Conservation (phyloP, 1,140 invertebrate genomes). For the Eufriesea mexicana region DNA sequence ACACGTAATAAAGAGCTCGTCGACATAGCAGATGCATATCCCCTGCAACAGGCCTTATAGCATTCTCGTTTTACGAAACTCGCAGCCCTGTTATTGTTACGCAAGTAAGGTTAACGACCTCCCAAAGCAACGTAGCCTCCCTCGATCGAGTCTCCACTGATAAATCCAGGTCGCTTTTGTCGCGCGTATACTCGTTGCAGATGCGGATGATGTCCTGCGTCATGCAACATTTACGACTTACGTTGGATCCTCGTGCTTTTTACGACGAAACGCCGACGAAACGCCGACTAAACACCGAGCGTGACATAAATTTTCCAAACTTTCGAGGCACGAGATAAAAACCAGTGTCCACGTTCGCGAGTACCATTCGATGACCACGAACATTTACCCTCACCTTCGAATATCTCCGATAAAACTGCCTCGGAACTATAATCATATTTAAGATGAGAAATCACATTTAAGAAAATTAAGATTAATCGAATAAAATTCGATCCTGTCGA, state of each 20-base stretch:
- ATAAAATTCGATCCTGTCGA: too few relatives aligned
- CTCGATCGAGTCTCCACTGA: slow-evolving; percentile 35
- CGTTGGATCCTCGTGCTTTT: slow-evolving; percentile 31
- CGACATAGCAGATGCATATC: slow-evolving; percentile 9
- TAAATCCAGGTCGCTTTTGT: slow-evolving; percentile 31
- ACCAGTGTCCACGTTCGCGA: too few relatives aligned
- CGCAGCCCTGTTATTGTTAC: slow-evolving; percentile 12
- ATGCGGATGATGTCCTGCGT: slow-evolving; percentile 45
- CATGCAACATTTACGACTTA: slow-evolving; percentile 36
- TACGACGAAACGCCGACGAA: slow-evolving; percentile 31
- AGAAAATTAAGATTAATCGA: too few relatives aligned
- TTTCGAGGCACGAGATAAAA: too few relatives aligned
- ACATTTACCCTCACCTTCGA: too few relatives aligned
- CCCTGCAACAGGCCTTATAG: neutral
- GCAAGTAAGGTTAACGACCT: slow-evolving; percentile 54
- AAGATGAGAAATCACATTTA: too few relatives aligned
- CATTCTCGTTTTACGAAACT: slow-evolving; percentile 25
- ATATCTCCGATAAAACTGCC: too few relatives aligned
- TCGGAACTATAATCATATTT: too few relatives aligned
- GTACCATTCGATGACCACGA: too few relatives aligned
- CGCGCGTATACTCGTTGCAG: neutral
- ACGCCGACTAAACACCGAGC: neutral
- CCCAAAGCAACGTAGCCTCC: neutral
- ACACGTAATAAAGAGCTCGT: slow-evolving; percentile 59
- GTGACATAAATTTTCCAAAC: neutral